Evolutionary conservation across 1,140 invertebrate species (phyloP).

Genomic region (Polypedilum pembai): DNA sequence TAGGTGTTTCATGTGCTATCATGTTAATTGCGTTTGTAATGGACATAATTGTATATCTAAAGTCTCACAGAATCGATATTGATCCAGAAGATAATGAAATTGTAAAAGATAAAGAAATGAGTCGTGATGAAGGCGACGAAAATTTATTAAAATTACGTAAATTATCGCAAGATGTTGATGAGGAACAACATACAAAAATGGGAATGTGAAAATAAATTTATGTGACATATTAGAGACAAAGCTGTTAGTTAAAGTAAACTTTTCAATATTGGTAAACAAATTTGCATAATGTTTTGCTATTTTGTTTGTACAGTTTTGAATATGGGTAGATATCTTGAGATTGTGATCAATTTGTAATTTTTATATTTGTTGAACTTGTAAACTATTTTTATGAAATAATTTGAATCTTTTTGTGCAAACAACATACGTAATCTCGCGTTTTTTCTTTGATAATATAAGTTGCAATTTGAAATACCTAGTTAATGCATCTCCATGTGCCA

Average conservation of each 20-base stretch:
- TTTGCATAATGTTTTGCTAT: not conserved
- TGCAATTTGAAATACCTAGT: no score
- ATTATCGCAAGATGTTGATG: not conserved
- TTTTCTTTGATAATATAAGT: no score
- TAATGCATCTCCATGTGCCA: no score
- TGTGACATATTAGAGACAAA: not conserved
- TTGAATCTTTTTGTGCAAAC: no score
- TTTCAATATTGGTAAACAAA: not conserved
- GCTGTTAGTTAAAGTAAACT: not conserved
- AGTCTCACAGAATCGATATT: slow-evolving; percentile 65
- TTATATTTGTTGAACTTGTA: not conserved
- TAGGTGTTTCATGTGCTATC: slow-evolving; percentile 72
- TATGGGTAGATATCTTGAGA: not conserved
- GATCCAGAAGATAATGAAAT: slow-evolving; percentile 44
- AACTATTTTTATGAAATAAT: no score
- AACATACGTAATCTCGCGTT: no score
- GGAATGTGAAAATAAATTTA: not conserved
- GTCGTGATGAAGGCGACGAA: slow-evolving; percentile 1
- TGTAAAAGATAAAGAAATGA: slow-evolving; percentile 29
- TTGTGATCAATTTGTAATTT: not conserved
- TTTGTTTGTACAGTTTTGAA: not conserved
- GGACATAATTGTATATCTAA: slow-evolving; percentile 74
- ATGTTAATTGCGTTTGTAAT: slow-evolving; percentile 74
- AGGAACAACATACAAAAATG: not conserved
- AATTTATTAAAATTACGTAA: slow-evolving; percentile 5